Conservation (phyloP, 2,888 invertebrate genomes). For the Opisthograptis luteolata region DNA sequence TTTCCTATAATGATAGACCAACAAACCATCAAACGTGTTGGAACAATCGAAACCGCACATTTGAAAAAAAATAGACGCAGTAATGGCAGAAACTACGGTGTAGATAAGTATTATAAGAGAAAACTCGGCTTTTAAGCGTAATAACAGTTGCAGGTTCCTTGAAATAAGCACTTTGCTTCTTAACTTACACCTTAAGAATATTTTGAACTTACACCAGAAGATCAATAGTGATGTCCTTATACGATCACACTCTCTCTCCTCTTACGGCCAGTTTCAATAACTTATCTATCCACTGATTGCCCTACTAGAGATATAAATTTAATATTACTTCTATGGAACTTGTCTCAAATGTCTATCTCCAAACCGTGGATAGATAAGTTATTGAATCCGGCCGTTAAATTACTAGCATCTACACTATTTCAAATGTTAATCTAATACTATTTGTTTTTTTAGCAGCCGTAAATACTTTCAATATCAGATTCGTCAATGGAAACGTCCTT, state of each 20-base stretch:
- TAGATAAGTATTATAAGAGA: slow-evolving; percentile 3
- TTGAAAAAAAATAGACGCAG: slow-evolving; percentile 35
- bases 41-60: slow-evolving; percentile 23
- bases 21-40: slow-evolving; percentile 24
- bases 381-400: too few relatives aligned
- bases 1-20: slow-evolving; percentile 34
- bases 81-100: slow-evolving; percentile 15
- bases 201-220: slow-evolving; percentile 32
- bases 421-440: too few relatives aligned
- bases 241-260: too few relatives aligned
- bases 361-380: too few relatives aligned
- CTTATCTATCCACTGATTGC: too few relatives aligned
- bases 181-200: slow-evolving; percentile 46
- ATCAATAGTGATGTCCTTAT: too few relatives aligned
- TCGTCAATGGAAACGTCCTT: slow-evolving; percentile 1
- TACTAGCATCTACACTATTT: too few relatives aligned
- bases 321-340: too few relatives aligned
- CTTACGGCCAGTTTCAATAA: too few relatives aligned
- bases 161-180: slow-evolving; percentile 32
- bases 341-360: too few relatives aligned
- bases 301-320: too few relatives aligned
- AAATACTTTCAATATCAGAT: background rate
- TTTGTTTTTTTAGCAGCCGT: too few relatives aligned
- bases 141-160: slow-evolving; percentile 13
- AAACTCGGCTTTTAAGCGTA: slow-evolving; percentile 2